Evolutionary conservation across 2,797 vertebrate genomes (phyloP).

Genomic region (Schizopygopsis malacanthus): DNA sequence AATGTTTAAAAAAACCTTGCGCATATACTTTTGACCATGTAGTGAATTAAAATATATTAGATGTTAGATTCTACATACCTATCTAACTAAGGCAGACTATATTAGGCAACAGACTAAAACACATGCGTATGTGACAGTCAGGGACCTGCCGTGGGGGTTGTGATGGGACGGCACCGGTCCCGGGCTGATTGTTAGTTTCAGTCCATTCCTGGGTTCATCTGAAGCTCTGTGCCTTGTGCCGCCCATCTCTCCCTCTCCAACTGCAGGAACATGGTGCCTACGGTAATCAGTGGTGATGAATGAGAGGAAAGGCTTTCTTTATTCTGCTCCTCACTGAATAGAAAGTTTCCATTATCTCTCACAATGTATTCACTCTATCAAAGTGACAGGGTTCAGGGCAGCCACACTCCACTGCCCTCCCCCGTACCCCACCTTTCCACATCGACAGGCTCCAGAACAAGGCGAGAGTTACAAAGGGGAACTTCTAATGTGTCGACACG

Average conservation of each 20-base stretch:
- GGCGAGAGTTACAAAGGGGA: constrained; percentile 80
- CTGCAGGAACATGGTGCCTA: constrained; percentile 69
- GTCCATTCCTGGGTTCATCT: constrained; percentile 18
- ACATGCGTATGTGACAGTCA: not conserved
- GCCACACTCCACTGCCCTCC: constrained; percentile 88
- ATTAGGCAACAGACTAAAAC: not conserved
- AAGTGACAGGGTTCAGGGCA: constrained; percentile 90
- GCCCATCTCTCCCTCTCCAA: constrained; percentile 33
- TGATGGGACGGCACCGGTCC: not conserved
- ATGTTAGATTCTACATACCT: not conserved
- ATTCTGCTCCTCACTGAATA: constrained; percentile 90
- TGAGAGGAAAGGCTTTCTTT: constrained; percentile 91
- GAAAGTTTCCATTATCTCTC: constrained; percentile 98
- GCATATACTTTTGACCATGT: not conserved
- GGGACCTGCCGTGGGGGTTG: not conserved
- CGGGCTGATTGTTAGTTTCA: not conserved
- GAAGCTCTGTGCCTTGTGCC: constrained; percentile 5
- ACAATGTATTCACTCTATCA: constrained; percentile 98
- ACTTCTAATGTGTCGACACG: constrained; percentile 73
- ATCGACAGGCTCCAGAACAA: constrained; percentile 75
- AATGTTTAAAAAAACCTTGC: not conserved
- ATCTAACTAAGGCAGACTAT: not conserved
- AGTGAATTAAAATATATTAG: not conserved
- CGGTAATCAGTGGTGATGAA: constrained; percentile 96
- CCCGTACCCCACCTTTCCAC: constrained; percentile 78